Percentiles rank a stretch among this genome's conserved stretches.
Conservation (phyloP, 2,113 vertebrate genomes). For the Poecile atricapillus region DNA sequence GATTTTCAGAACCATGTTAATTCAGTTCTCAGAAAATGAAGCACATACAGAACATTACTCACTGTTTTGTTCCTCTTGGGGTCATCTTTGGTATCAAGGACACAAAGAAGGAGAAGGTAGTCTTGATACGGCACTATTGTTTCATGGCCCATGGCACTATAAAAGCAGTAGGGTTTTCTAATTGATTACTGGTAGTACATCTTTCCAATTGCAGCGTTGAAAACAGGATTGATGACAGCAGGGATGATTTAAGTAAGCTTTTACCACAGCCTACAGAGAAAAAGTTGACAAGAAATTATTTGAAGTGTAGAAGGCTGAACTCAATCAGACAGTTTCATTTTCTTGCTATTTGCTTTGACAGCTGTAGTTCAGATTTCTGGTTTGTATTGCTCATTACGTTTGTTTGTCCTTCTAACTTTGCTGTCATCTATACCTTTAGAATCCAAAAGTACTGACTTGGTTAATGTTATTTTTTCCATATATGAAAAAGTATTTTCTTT, state of each 20-base stretch:
- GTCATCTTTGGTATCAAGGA: background rate
- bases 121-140: background rate
- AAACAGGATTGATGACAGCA: constrained; percentile 20
- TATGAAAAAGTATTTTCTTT: background rate
- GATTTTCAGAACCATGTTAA: background rate
- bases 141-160: constrained; percentile 27
- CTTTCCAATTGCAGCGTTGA: background rate
- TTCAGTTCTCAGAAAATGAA: background rate
- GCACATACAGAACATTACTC: background rate
- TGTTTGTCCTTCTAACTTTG: background rate
- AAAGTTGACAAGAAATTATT: constrained; percentile 26
- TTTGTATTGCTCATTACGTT: background rate
- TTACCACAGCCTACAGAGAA: background rate
- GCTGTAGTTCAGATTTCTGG: background rate
- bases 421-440: background rate
- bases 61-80: background rate
- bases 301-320: background rate
- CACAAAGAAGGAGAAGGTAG: background rate
- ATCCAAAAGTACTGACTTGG: background rate
- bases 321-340: background rate
- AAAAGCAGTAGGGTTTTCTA: constrained; percentile 32
- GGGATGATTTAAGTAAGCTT: constrained; percentile 15
- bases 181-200: constrained; percentile 39
- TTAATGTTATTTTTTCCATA: background rate
- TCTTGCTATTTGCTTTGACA: background rate